A percentile compares a stretch with the other conserved stretches of the same genome.
Evolutionary conservation across 2,888 invertebrate genomes (phyloP).

Genomic region (Andricus curvator): DNA sequence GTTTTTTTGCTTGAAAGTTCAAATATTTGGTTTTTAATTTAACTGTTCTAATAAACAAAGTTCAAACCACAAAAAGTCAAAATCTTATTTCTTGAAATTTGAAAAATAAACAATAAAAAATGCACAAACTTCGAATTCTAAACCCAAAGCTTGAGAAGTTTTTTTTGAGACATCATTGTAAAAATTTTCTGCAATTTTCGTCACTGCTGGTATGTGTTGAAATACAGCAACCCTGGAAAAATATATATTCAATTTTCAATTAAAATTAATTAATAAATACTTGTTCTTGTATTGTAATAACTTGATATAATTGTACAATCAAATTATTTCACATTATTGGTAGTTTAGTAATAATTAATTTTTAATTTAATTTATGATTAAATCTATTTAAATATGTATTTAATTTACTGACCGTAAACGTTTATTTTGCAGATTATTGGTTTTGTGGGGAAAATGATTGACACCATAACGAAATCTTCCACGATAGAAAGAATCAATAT

Average conservation of each 20-base stretch:
- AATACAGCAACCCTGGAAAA: slow-evolving; percentile 83
- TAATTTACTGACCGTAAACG: slow-evolving; percentile 63
- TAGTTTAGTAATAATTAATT: neutral
- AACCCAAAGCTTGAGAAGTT: slow-evolving; percentile 77
- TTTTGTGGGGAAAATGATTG: slow-evolving; percentile 76
- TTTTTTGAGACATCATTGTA: slow-evolving; percentile 45
- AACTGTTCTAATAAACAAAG: too few relatives aligned
- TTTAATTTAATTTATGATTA: neutral
- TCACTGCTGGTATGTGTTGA: slow-evolving; percentile 85
- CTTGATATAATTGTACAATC: too few relatives aligned
- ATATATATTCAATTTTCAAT: slow-evolving; percentile 76
- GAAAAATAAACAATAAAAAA: neutral
- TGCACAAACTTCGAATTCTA: slow-evolving; percentile 84
- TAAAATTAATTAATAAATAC: neutral
- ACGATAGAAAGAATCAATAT: slow-evolving; percentile 85
- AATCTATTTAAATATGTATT: neutral
- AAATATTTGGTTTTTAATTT: too few relatives aligned
- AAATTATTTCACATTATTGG: too few relatives aligned
- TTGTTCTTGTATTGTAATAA: neutral
- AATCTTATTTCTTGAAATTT: too few relatives aligned
- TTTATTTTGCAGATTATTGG: slow-evolving; percentile 72
- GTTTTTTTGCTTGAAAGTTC: too few relatives aligned
- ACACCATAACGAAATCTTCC: slow-evolving; percentile 81
- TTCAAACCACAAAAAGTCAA: too few relatives aligned
- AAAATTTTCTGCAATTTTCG: slow-evolving; percentile 70